A percentile compares a stretch with the other conserved stretches of the same genome.
phyloP scores from a whole-genome alignment of 2,888 invertebrate species.

The Meloe dianella region DNA sequence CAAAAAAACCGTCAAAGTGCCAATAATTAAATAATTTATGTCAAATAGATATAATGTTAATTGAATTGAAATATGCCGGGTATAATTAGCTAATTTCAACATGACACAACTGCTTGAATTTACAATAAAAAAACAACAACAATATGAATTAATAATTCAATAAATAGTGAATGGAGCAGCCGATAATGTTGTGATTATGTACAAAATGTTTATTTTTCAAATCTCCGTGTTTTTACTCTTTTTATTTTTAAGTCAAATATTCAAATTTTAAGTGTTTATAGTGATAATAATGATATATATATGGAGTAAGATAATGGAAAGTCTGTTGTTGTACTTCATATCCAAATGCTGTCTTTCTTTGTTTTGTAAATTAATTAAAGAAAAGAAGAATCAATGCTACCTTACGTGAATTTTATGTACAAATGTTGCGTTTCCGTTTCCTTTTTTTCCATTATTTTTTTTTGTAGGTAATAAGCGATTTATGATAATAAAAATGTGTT shows the following conservation, averaged over 20 bases:
- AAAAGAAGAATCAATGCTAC: not conserved
- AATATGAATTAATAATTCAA: not conserved
- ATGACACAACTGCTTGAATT: not conserved
- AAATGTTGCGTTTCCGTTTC: conserved; percentile 9
- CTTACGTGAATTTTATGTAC: conserved; percentile 6
- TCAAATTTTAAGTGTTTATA: not conserved
- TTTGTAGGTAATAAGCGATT: not conserved
- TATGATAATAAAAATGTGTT: conserved; percentile 10
- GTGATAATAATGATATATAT: not conserved
- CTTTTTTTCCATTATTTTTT: not conserved
- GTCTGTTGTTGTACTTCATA: not conserved
- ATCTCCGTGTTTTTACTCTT: too few relatives aligned
- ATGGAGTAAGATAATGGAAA: not conserved
- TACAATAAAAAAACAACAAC: not conserved
- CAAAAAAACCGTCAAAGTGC: conserved; percentile 45
- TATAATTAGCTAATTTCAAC: not conserved
- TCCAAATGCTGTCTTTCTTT: not conserved
- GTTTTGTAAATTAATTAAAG: not conserved
- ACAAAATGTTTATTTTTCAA: conserved; percentile 7
- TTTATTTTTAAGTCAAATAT: not conserved
- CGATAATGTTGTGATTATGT: not conserved
- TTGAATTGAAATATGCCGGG: not conserved
- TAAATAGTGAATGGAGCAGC: not conserved
- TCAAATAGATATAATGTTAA: conserved; percentile 17
- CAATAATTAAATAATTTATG: conserved; percentile 36